Percentiles rank a stretch among this genome's conserved stretches.
Conservation (phyloP, 64 coral and sea anemone genomes). For the Actinia equina region DNA sequence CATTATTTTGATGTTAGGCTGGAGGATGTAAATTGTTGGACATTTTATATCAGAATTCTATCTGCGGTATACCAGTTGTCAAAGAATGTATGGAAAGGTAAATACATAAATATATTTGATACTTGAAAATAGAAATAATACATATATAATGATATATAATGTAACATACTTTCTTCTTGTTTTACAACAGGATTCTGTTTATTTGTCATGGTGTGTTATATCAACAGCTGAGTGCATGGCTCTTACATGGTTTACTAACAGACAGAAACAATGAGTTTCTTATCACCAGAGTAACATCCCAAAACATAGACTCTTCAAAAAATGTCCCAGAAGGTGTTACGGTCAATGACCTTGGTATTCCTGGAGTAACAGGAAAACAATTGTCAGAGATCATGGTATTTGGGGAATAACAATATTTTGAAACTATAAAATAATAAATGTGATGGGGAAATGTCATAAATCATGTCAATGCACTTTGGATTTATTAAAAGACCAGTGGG, state of each 20-base stretch:
- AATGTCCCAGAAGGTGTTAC: not conserved
- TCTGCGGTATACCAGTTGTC: constrained; percentile 52
- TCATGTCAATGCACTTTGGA: too few relatives aligned
- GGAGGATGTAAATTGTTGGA: constrained; percentile 62
- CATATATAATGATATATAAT: too few relatives aligned
- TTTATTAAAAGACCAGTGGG: too few relatives aligned
- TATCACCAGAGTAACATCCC: constrained; percentile 57
- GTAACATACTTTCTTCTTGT: too few relatives aligned
- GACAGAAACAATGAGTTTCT: constrained; percentile 86
- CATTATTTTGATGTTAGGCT: constrained; percentile 21
- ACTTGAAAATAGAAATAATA: too few relatives aligned
- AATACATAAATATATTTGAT: not conserved
- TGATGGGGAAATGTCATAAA: too few relatives aligned
- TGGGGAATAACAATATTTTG: too few relatives aligned
- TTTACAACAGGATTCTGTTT: constrained; percentile 71
- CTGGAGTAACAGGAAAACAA: constrained; percentile 83
- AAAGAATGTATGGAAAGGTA: constrained; percentile 51
- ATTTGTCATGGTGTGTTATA: constrained; percentile 98
- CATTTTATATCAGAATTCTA: constrained; percentile 42
- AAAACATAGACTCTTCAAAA: constrained; percentile 11
- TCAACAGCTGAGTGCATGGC: constrained; percentile 96
- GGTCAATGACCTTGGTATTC: constrained; percentile 65
- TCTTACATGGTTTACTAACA: constrained; percentile 73
- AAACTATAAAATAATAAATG: too few relatives aligned
- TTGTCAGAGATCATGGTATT: constrained; percentile 83